A percentile compares a stretch with the other conserved stretches of the same genome.
Evolutionary conservation across 2,113 vertebrate species (phyloP).

Genomic region (Pseudonaja textilis): DNA sequence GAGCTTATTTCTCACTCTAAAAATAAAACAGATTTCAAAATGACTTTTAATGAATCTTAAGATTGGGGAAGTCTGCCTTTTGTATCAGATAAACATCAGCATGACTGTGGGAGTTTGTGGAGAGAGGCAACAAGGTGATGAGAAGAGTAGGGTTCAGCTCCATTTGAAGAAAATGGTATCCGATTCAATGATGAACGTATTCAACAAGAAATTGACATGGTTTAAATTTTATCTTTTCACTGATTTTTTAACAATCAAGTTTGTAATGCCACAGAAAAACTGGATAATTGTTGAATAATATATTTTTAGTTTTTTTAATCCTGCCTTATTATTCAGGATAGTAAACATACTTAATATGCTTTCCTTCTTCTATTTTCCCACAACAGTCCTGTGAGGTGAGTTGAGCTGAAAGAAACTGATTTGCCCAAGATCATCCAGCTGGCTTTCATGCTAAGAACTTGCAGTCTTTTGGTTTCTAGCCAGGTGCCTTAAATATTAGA

Average conservation of each 20-base stretch:
- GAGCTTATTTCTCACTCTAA: background rate
- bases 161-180: background rate
- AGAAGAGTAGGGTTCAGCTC: background rate
- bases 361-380: background rate
- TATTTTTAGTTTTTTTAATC: background rate
- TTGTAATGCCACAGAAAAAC: background rate
- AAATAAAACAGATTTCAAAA: background rate
- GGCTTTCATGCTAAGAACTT: background rate
- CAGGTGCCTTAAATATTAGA: background rate
- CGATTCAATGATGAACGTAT: background rate
- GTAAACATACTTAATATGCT: background rate
- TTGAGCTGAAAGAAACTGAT: background rate
- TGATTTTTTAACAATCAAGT: background rate
- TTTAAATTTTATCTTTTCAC: background rate
- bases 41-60: background rate
- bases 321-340: background rate
- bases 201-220: background rate
- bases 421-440: background rate
- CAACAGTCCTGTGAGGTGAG: background rate
- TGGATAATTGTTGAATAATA: background rate
- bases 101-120: background rate
- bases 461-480: background rate
- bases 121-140: background rate
- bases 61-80: background rate
- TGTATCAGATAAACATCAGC: background rate